Evolutionary conservation across 2,888 invertebrate genomes (phyloP), one percentile per base, ranked within the genome.

Genomic region (Acanthoscelides obtectus): DNA sequence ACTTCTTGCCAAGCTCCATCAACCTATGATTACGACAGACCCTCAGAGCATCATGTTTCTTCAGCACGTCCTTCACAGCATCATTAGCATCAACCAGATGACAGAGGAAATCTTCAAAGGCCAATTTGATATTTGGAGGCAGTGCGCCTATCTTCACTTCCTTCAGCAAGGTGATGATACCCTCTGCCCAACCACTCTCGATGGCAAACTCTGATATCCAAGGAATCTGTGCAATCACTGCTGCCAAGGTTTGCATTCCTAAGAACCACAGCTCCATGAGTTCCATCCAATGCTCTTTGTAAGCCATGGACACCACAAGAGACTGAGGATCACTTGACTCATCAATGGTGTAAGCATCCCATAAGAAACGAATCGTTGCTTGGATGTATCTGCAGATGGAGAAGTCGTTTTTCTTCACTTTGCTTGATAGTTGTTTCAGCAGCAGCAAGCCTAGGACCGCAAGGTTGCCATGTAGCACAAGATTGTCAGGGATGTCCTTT

Each of bases 161-260:
- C 75, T 91, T 90, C 76, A 97, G 87, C 78, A 93, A 93, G 80
- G 92, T 92, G 70, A 95, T 88, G 71, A 96, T 95, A 17, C 95
- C 96, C 82, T 94, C 92, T 2, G 94, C 93, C 95, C 96, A 97
- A n/a, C 96, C 96, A 83, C 95, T 95, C 80, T 96, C 96, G 73
- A 96, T 92, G 3, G 95, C 93, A 85, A 96, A 96, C 80, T 96
- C 95, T 0, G 94, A 94, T 75, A 96, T 91, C 96, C 96, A 96
- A 2, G 95, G 94, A 74, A 96, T 90, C 74, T 92, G 89, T 20
- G 94, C 90, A 65, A 96, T 85, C 91, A 80, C 94, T 91, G 78
- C 79, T 12, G 83, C 78, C 89, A 97, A 92, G 0, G 96, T 96
- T 84, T 96, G 96, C 95, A 97, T 95, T 22, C 96, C 96, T 74